Conservation (phyloP, 2,797 vertebrate genomes). For the Oryzias dopingdopingensis region DNA sequence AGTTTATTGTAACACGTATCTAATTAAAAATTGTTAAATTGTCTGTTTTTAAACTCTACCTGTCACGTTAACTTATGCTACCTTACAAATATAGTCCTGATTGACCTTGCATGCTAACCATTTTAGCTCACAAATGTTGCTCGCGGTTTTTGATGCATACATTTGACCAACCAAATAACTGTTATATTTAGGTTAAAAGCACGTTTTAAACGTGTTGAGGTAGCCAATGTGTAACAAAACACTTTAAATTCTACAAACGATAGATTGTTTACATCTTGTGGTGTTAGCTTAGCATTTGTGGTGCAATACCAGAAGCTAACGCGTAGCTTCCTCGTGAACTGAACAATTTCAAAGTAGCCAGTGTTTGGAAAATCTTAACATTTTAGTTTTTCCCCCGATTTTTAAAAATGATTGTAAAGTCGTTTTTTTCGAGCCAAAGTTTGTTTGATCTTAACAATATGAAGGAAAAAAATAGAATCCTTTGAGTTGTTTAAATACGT, state of each 20-base stretch:
- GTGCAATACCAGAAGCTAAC: constrained; percentile 12
- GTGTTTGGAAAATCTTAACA: neutral
- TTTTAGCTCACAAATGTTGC: constrained; percentile 26
- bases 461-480: neutral
- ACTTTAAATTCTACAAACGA: accelerated
- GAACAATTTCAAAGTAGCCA: neutral
- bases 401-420: too few species aligned
- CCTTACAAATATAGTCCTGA: constrained; percentile 29
- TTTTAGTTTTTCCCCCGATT: accelerated
- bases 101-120: constrained; percentile 64
- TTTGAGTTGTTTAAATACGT: constrained; percentile 2
- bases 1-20: neutral
- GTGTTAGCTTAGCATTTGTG: constrained; percentile 10
- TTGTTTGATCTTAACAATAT: neutral
- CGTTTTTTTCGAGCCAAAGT: neutral
- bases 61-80: constrained; percentile 8
- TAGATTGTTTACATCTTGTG: constrained; percentile 51
- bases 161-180: too few species aligned
- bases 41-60: neutral
- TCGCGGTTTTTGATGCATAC: too few species aligned
- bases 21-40: accelerated
- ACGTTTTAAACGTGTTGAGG: neutral
- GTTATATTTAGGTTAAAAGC: too few species aligned
- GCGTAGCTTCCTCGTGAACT: constrained; percentile 12
- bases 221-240: neutral